Evolutionary conservation across 2,113 vertebrate species (phyloP).

Genomic region (Ciconia stormi): DNA sequence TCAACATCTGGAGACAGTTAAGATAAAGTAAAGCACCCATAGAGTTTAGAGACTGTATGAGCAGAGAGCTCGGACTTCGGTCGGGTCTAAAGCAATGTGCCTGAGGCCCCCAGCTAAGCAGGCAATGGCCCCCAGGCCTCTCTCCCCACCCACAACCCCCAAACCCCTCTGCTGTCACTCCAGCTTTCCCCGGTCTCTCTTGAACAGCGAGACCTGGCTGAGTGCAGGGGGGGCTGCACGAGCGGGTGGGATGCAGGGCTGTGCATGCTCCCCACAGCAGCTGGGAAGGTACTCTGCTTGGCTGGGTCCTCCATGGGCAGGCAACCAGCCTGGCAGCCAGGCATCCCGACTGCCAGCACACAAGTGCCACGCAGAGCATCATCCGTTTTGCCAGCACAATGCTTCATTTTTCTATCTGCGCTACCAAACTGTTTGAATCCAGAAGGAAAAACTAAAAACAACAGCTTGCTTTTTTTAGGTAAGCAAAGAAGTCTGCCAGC

Average conservation of each 20-base stretch:
- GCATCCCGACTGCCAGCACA: not conserved
- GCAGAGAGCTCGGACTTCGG: not conserved
- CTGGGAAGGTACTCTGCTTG: not conserved
- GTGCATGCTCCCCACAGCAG: not conserved
- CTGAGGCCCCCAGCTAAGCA: not conserved
- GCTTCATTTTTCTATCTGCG: not conserved
- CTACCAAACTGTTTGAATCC: not conserved
- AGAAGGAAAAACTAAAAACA: not conserved
- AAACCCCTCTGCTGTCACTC: not conserved
- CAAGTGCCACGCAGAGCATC: not conserved
- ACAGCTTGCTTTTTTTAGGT: not conserved
- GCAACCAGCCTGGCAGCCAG: not conserved
- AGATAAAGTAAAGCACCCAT: not conserved
- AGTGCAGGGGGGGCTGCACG: accelerated
- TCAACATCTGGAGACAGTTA: not conserved
- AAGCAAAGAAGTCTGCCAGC: not conserved
- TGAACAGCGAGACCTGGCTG: not conserved
- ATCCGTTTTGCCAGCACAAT: not conserved
- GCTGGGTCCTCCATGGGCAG: not conserved
- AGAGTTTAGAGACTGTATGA: not conserved
- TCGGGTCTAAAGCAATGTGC: not conserved
- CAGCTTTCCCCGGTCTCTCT: not conserved
- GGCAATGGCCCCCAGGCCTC: not conserved
- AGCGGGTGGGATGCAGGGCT: no score
- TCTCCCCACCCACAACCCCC: not conserved